Conservation (phyloP, 2,113 vertebrate genomes). For the Ibidorhyncha struthersii region DNA sequence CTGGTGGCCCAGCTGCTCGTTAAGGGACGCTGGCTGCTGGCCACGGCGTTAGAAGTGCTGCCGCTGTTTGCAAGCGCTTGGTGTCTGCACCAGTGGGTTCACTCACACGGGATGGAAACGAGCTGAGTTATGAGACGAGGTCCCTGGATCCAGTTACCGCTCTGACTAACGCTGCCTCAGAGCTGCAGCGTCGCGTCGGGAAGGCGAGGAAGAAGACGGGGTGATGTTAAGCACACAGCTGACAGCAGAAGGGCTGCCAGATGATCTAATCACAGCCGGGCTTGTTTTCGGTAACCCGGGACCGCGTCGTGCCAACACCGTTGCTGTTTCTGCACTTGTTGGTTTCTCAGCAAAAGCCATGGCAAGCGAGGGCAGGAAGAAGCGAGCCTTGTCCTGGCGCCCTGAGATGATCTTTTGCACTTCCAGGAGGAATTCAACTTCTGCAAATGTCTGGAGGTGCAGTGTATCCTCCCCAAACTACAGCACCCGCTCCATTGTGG, state of each 20-base stretch:
- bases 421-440: neutral
- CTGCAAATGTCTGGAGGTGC: neutral
- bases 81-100: neutral
- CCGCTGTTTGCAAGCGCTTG: neutral
- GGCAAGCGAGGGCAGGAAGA: neutral
- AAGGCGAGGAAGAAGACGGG: neutral
- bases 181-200: accelerated
- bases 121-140: neutral
- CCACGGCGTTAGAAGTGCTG: neutral
- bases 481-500: accelerated
- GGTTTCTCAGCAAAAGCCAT: neutral
- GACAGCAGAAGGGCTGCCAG: neutral
- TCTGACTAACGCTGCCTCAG: neutral
- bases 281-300: neutral
- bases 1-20: neutral
- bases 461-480: accelerated
- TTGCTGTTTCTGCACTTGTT: neutral
- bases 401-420: no score
- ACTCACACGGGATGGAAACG: neutral
- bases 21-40: neutral
- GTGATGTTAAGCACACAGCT: no score
- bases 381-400: accelerated
- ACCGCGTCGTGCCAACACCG: accelerated
- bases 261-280: no score
- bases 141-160: neutral